phyloP scores from a whole-genome alignment of 2,888 invertebrate genomes.

The Euplexia lucipara region DNA sequence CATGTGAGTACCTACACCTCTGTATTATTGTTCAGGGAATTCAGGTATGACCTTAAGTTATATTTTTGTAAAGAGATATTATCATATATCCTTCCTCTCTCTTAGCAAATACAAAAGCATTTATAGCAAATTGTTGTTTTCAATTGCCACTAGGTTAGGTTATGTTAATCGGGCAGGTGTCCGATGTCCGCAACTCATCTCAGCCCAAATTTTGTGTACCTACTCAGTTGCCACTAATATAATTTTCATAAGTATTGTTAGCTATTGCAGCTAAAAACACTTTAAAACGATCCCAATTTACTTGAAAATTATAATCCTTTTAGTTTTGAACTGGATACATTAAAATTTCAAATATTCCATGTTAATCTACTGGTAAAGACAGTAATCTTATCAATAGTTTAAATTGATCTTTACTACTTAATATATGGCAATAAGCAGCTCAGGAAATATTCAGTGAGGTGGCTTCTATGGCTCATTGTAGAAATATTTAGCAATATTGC shows the following conservation, averaged over 20 bases:
- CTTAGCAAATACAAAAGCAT: conserved; percentile 1
- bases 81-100: too few species aligned
- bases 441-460: not conserved
- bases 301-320: not conserved
- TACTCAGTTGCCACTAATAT: not conserved
- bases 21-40: too few species aligned
- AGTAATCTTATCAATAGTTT: conserved; percentile 27
- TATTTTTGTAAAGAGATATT: too few species aligned
- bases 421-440: conserved; percentile 5
- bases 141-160: too few species aligned
- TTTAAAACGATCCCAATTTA: not conserved
- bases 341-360: conserved; percentile 5
- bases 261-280: not conserved
- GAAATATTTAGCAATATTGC: not conserved
- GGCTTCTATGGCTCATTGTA: not conserved
- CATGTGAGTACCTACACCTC: too few species aligned
- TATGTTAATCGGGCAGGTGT: too few species aligned
- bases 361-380: not conserved
- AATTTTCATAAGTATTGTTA: not conserved
- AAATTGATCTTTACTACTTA: conserved; percentile 17
- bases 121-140: not conserved
- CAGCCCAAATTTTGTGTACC: conserved; percentile 4
- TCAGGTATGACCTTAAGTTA: too few species aligned
- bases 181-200: too few species aligned
- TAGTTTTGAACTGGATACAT: not conserved